Evolutionary conservation across 2,888 invertebrate genomes (phyloP), one percentile per base, ranked within the genome.

Genomic region (Dicyrtoma fusca): DNA sequence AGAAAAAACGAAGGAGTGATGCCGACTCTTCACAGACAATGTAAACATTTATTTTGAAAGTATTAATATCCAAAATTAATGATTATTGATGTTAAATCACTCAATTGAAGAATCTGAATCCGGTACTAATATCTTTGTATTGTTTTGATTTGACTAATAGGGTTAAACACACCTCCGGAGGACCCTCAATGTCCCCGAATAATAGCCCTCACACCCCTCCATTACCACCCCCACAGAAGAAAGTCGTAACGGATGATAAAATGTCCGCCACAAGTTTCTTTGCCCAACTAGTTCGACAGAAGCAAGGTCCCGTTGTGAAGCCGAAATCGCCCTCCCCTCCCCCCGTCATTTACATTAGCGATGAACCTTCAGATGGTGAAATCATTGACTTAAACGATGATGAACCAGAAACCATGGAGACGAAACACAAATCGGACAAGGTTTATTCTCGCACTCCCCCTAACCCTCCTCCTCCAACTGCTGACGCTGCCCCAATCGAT

Each of bases 201-300:
- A 70, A 19, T 26, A 70, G 70, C 34, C 66, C 71, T 8, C 53
- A 44, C 19, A 51, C 62, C 0, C 64, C 63, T 21, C 19, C 47
- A 23, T 34, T 62, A 59, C 34, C 42, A 14, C 17, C 55, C 3
- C n/a, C 57, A 42, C 14, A 23, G n/a, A 72, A 63, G 53, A 69
- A 66, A 66, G 26, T 49, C 21, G 64, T 59, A 72, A 71, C 34
- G 55, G 77, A 77, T 55, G 90, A 92, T 81, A 94, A 94, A 83
- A 92, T 94, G 82, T 91, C 91, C 69, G 92, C 93, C 81, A 94
- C 94, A 10, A 94, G 94, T 82, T 86, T 95, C 13, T 95, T 95
- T 83, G 94, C 94, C 0, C 93, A 94, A 84, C 86, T 95, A 74
- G 92, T 94, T 14, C 94, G 94, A 82, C 92, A 92, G 82, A 89